phyloP scores from a whole-genome alignment of 2,888 invertebrate genomes.

The Portevinia maculata region DNA sequence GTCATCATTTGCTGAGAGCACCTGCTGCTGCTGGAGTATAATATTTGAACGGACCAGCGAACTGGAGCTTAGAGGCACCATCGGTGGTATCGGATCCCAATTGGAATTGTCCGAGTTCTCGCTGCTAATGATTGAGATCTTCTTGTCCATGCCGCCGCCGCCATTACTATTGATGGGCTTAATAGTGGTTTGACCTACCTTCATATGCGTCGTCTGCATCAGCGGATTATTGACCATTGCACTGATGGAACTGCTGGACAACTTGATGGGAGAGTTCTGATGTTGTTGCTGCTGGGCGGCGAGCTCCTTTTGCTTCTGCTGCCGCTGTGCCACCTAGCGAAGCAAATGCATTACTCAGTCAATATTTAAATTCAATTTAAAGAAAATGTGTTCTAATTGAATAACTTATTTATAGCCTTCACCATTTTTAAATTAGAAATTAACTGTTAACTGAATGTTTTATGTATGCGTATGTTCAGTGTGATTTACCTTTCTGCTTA shows the following conservation, averaged over 20 bases:
- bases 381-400: background rate
- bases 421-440: constrained; percentile 45
- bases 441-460: constrained; percentile 15
- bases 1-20: constrained; percentile 67
- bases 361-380: no score
- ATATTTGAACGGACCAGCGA: constrained; percentile 62
- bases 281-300: constrained; percentile 82
- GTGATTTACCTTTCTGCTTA: constrained; percentile 69
- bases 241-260: constrained; percentile 80
- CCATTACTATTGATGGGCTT: constrained; percentile 78
- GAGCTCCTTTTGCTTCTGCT: constrained; percentile 85
- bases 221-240: constrained; percentile 81
- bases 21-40: constrained; percentile 60
- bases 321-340: constrained; percentile 87
- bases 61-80: constrained; percentile 81
- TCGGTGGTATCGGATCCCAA: constrained; percentile 80
- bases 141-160: constrained; percentile 79
- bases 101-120: constrained; percentile 77
- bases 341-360: background rate
- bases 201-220: constrained; percentile 81
- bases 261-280: constrained; percentile 78
- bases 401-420: constrained; percentile 38
- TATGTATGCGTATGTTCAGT: constrained; percentile 17
- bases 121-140: constrained; percentile 75
- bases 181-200: constrained; percentile 82